Evolutionary conservation across 2,113 vertebrate genomes (phyloP).

Genomic region (Pseudolaguvia tuberculata): DNA sequence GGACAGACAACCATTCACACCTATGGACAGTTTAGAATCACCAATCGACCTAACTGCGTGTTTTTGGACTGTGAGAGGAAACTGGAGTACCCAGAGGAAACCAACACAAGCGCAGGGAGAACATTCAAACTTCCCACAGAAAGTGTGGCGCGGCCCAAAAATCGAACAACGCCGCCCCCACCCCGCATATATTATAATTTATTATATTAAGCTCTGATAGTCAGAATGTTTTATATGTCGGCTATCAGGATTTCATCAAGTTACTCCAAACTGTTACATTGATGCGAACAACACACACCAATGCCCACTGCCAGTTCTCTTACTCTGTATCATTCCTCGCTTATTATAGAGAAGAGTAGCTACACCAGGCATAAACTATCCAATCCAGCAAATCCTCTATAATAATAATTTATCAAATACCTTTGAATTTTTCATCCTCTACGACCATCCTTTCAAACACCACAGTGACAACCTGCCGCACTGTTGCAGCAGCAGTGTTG

Average conservation of each 20-base stretch:
- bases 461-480: constrained; percentile 94
- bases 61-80: too few species aligned
- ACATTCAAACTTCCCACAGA: too few species aligned
- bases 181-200: background rate
- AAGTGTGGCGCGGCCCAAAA: too few species aligned
- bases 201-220: background rate
- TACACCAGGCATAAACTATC: background rate
- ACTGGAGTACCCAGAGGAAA: too few species aligned
- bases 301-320: background rate
- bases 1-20: too few species aligned
- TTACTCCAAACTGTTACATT: background rate
- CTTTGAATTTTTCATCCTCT: constrained; percentile 89
- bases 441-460: constrained; percentile 98
- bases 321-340: background rate
- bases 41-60: too few species aligned
- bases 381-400: background rate
- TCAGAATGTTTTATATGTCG: too few species aligned
- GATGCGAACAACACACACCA: background rate
- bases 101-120: too few species aligned
- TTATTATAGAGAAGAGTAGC: background rate
- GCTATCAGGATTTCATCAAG: background rate
- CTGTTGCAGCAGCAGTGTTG: constrained; percentile 95
- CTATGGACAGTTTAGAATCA: too few species aligned
- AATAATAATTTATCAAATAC: constrained; percentile 57
- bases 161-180: too few species aligned